Evolutionary conservation across 30 jellyfish, hydroid and myxozoan genomes (phyloP).

Genomic region (Sanderia malayensis): DNA sequence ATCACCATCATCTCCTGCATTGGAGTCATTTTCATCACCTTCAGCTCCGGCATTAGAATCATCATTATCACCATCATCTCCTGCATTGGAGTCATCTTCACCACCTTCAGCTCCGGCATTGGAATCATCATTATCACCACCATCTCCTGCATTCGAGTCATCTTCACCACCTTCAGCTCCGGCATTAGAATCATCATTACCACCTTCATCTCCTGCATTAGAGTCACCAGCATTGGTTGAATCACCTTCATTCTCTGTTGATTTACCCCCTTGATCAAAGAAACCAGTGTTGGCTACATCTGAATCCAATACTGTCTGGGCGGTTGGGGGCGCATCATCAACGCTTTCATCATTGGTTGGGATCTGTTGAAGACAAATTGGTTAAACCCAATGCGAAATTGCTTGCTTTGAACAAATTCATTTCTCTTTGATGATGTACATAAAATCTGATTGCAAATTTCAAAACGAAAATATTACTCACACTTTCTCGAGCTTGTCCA

Average conservation of each 20-base stretch:
- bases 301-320: constrained; percentile 55
- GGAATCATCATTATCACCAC: background rate
- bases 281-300: too few species aligned
- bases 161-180: constrained; percentile 7
- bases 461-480: too few species aligned
- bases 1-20: constrained; percentile 18
- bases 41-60: constrained; percentile 10
- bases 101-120: constrained; percentile 4
- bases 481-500: too few species aligned
- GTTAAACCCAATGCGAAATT: too few species aligned
- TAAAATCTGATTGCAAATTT: too few species aligned
- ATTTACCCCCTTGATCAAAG: too few species aligned
- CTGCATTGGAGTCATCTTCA: constrained; percentile 14
- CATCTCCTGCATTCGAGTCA: background rate
- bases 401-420: too few species aligned
- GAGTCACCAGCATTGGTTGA: too few species aligned
- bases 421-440: too few species aligned
- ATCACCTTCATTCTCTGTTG: too few species aligned
- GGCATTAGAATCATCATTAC: background rate
- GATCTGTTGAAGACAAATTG: too few species aligned
- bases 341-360: constrained; percentile 10
- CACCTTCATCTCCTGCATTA: constrained; percentile 4
- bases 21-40: constrained; percentile 3
- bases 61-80: constrained; percentile 3
- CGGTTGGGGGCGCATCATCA: constrained; percentile 55